Evolutionary conservation across 2,888 invertebrate species (phyloP).

Genomic region (Zeuzera pyrina): DNA sequence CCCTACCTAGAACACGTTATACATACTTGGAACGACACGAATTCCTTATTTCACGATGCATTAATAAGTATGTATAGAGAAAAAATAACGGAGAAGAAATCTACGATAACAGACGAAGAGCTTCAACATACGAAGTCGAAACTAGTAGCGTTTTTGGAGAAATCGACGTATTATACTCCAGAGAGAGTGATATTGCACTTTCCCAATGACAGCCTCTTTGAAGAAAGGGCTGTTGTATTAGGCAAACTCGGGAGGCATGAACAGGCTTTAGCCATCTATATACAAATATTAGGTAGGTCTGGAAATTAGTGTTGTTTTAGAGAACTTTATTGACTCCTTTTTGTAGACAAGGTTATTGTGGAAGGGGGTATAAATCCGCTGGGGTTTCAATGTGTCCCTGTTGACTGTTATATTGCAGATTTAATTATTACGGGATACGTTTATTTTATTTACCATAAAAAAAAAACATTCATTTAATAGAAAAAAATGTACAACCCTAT

Average conservation of each 20-base stretch:
- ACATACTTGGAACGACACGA: constrained; percentile 89
- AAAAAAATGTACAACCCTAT: no score
- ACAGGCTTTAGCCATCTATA: constrained; percentile 93
- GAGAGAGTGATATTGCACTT: constrained; percentile 91
- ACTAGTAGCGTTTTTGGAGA: constrained; percentile 85
- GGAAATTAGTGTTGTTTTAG: no score
- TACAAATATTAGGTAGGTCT: constrained; percentile 83
- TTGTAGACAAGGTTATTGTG: no score
- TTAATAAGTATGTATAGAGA: constrained; percentile 92
- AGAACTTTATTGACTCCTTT: no score
- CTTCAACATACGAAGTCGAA: constrained; percentile 59
- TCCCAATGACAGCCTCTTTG: constrained; percentile 87
- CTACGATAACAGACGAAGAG: constrained; percentile 45
- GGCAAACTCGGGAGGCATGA: constrained; percentile 93
- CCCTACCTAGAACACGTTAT: constrained; percentile 97
- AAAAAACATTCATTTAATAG: no score
- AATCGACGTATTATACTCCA: constrained; percentile 86
- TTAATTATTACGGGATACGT: no score
- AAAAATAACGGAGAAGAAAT: constrained; percentile 67
- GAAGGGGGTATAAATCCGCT: no score
- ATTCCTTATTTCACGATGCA: constrained; percentile 90
- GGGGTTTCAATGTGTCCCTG: no score
- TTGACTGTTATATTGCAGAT: no score
- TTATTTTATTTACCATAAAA: no score
- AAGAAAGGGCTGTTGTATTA: constrained; percentile 95